Evolutionary conservation across 2,797 vertebrate genomes (phyloP).

Genomic region (Tauraco hartlaubi): DNA sequence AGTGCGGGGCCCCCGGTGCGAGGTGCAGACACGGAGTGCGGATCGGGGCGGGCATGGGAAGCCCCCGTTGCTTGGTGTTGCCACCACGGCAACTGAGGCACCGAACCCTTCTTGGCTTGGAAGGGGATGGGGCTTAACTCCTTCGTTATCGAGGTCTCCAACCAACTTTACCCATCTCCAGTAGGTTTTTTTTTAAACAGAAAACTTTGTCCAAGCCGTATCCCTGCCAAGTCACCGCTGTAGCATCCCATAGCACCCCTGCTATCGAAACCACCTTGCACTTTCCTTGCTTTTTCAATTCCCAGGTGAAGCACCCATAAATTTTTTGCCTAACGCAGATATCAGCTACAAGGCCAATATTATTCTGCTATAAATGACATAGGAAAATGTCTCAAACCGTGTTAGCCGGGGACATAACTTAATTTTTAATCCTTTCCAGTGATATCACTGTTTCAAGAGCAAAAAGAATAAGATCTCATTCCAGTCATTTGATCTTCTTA

Average conservation of each 20-base stretch:
- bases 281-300: neutral
- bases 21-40: rapidly evolving
- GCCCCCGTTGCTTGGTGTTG: rapidly evolving
- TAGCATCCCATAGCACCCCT: neutral
- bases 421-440: constrained; percentile 8
- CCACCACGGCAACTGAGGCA: rapidly evolving
- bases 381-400: neutral
- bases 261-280: rapidly evolving
- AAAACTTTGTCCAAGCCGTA: neutral
- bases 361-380: neutral
- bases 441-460: neutral
- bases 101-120: rapidly evolving
- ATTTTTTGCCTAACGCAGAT: neutral
- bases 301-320: neutral
- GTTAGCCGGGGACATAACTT: neutral
- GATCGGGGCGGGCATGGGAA: rapidly evolving
- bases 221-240: neutral
- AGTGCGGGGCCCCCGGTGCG: rapidly evolving
- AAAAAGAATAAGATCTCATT: constrained; percentile 9
- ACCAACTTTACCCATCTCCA: neutral
- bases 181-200: neutral
- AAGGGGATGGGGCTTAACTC: neutral
- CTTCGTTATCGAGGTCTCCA: rapidly evolving
- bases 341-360: neutral
- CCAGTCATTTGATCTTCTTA: constrained; percentile 29